Percentiles rank a stretch among this genome's conserved stretches.
These are phyloP conservation scores for Tinea pellionella DNA, from an alignment of 2,888 invertebrate species.

Conservation along the genomic window DNA sequence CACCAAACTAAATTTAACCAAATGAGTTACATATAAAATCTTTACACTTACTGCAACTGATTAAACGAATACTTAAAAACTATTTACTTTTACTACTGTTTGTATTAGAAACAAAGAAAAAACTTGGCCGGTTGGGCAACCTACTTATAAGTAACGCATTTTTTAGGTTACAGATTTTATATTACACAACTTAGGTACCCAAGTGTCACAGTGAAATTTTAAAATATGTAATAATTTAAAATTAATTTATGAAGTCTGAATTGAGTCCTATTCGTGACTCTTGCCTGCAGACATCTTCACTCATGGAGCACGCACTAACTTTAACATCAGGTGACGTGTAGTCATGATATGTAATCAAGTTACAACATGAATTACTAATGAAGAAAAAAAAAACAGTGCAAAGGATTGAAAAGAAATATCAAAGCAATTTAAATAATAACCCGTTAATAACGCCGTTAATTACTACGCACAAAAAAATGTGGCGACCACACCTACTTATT, in stretches of 20 bases:
- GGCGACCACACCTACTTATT: conserved; percentile 20
- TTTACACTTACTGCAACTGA: conserved; percentile 6
- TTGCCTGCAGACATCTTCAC: too few relatives aligned
- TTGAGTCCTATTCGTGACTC: too few relatives aligned
- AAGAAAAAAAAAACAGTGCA: background rate
- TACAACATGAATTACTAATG: background rate
- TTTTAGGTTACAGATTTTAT: background rate
- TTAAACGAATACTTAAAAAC: background rate
- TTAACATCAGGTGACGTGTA: too few relatives aligned
- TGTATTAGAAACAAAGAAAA: background rate
- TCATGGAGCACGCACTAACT: too few relatives aligned
- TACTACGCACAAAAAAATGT: conserved; percentile 35
- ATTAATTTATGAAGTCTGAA: too few relatives aligned
- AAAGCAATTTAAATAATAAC: conserved; percentile 26
- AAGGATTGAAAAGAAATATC: conserved; percentile 13
- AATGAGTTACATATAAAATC: background rate
- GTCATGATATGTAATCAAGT: background rate
- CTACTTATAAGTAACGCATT: background rate
- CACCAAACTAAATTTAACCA: too few relatives aligned
- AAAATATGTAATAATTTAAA: background rate
- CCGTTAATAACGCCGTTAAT: conserved; percentile 36
- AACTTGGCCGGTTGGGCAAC: background rate
- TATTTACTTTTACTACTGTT: background rate
- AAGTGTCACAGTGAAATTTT: background rate
- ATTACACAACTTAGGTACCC: too few relatives aligned